Conservation (phyloP, 2,888 invertebrate species). For the Endotricha flammealis region DNA sequence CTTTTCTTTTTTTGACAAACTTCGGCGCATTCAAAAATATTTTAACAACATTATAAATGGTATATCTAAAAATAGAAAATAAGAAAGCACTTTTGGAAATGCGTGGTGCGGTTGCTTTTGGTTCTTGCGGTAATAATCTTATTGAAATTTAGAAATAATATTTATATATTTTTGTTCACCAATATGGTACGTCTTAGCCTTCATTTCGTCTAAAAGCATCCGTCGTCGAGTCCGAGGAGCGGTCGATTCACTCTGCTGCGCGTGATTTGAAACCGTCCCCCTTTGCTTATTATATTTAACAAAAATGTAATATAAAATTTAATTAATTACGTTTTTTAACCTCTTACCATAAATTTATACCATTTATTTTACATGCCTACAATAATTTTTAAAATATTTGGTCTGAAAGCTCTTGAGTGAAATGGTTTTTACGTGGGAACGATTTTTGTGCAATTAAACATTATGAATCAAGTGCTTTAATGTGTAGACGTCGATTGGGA, state of each 20-base stretch:
- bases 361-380: conserved; percentile 28
- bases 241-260: background rate
- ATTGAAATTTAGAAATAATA: too few species aligned
- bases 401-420: conserved; percentile 78
- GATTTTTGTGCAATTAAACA: conserved; percentile 74
- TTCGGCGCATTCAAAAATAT: background rate
- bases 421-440: conserved; percentile 80
- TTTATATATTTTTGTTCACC: background rate
- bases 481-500: conserved; percentile 69
- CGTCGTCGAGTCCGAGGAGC: background rate
- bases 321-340: conserved; percentile 13
- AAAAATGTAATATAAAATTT: conserved; percentile 9
- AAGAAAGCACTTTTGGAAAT: conserved; percentile 22
- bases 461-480: conserved; percentile 61
- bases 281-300: background rate
- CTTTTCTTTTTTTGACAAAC: conserved; percentile 12
- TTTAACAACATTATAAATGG: background rate
- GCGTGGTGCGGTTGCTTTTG: conserved; percentile 32
- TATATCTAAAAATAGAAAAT: conserved; percentile 20
- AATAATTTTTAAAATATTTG: conserved; percentile 50
- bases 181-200: background rate
- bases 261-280: background rate
- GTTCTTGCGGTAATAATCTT: conserved; percentile 20
- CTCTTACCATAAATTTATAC: conserved; percentile 21
- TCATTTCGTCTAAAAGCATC: background rate